phyloP scores from a whole-genome alignment of 2,797 vertebrate genomes.

The Kryptopterus vitreolus region DNA sequence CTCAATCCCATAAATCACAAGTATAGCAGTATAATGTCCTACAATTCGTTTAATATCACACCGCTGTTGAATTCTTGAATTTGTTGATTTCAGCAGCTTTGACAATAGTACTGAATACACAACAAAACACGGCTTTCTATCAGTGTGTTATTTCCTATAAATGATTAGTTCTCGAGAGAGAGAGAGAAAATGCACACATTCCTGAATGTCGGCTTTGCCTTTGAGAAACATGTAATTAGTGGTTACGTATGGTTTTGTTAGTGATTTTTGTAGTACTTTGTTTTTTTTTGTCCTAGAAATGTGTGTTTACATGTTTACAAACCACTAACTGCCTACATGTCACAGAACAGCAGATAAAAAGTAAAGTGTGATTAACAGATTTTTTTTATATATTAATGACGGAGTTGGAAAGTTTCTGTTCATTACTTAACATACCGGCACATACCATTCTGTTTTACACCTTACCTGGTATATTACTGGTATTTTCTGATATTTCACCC shows the following conservation, averaged over 20 bases:
- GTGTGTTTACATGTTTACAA: background rate
- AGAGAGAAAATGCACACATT: background rate
- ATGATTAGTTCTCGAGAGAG: background rate
- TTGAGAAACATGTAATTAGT: background rate
- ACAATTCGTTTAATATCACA: slow-evolving; percentile 36
- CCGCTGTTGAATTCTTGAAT: background rate
- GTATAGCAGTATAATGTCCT: slow-evolving; percentile 43
- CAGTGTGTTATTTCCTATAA: background rate
- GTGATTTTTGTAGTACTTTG: background rate
- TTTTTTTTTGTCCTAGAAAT: background rate
- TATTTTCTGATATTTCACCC: too few relatives aligned
- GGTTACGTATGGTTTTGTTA: background rate
- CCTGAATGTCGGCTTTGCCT: background rate
- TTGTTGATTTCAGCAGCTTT: background rate
- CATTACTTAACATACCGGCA: background rate
- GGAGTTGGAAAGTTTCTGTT: too few relatives aligned
- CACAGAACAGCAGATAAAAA: background rate
- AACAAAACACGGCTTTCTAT: background rate
- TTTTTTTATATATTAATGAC: too few relatives aligned
- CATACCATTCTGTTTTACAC: background rate
- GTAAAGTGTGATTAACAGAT: too few relatives aligned
- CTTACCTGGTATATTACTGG: background rate
- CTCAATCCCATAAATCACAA: slow-evolving; percentile 42
- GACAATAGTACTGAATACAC: background rate
- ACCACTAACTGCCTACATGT: background rate